Percentiles rank a stretch among this genome's conserved stretches.
Evolutionary conservation across 2,113 vertebrate species (phyloP).

Genomic region (Mesembrinibis cayennensis): DNA sequence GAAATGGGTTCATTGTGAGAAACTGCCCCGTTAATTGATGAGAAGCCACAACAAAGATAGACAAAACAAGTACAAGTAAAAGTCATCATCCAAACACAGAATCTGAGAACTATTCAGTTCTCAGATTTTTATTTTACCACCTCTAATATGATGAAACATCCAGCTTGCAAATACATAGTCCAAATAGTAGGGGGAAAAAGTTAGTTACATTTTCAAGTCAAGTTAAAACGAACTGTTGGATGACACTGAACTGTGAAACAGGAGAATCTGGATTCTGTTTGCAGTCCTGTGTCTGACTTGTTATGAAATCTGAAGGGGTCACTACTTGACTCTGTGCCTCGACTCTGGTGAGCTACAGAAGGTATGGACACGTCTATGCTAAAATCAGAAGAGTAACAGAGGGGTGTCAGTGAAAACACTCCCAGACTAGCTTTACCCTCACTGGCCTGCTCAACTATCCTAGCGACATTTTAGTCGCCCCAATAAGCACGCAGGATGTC

Average conservation of each 20-base stretch:
- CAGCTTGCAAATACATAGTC: neutral
- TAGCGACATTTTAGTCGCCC: neutral
- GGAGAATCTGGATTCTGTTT: neutral
- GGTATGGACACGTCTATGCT: neutral
- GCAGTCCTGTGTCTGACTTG: neutral
- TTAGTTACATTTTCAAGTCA: neutral
- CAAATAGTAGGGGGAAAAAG: neutral
- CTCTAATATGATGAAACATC: neutral
- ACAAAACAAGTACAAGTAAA: neutral
- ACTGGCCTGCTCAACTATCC: neutral
- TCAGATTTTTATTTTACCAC: neutral
- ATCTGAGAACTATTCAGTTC: neutral
- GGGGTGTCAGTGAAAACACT: neutral
- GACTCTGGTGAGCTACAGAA: neutral
- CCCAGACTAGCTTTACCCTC: neutral
- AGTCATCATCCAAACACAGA: neutral
- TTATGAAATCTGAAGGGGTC: neutral
- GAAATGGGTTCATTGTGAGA: neutral
- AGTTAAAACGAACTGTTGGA: neutral
- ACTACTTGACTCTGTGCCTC: neutral
- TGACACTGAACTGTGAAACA: neutral
- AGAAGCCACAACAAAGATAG: neutral
- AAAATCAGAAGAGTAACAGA: neutral
- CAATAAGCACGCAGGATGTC: neutral
- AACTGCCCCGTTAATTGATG: neutral